Evolutionary conservation across 2,888 invertebrate genomes (phyloP).

Genomic region (Prosapia bicincta): DNA sequence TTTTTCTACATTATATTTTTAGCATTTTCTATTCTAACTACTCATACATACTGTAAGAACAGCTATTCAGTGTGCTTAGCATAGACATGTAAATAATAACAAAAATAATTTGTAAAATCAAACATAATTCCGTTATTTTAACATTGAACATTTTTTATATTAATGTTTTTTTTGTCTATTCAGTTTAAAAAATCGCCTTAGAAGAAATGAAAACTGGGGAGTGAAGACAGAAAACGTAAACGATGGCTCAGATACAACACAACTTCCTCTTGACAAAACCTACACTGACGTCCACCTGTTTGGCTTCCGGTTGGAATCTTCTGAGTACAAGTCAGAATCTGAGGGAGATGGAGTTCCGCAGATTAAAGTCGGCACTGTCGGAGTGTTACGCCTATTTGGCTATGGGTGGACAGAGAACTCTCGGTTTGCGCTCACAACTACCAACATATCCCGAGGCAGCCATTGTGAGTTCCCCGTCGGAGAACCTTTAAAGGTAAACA

Average conservation of each 20-base stretch:
- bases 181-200: neutral
- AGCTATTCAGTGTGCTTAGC: too few species aligned
- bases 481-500: slow-evolving; percentile 13
- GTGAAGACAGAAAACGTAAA: neutral
- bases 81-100: too few species aligned
- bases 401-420: slow-evolving; percentile 62
- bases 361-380: slow-evolving; percentile 57
- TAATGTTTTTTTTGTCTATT: neutral
- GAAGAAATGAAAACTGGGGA: neutral
- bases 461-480: slow-evolving; percentile 61
- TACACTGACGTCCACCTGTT: slow-evolving; percentile 29
- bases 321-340: slow-evolving; percentile 38
- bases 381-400: slow-evolving; percentile 71
- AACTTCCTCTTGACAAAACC: too few species aligned
- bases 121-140: too few species aligned
- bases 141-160: neutral
- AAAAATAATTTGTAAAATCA: too few species aligned
- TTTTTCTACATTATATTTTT: too few species aligned
- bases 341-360: slow-evolving; percentile 60
- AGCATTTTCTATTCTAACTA: too few species aligned
- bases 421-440: slow-evolving; percentile 66
- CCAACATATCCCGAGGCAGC: slow-evolving; percentile 52
- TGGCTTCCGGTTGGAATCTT: slow-evolving; percentile 41
- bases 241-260: neutral
- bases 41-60: too few species aligned